Evolutionary conservation across 2,113 vertebrate species (phyloP).

Genomic region (Zosterops japonicus): DNA sequence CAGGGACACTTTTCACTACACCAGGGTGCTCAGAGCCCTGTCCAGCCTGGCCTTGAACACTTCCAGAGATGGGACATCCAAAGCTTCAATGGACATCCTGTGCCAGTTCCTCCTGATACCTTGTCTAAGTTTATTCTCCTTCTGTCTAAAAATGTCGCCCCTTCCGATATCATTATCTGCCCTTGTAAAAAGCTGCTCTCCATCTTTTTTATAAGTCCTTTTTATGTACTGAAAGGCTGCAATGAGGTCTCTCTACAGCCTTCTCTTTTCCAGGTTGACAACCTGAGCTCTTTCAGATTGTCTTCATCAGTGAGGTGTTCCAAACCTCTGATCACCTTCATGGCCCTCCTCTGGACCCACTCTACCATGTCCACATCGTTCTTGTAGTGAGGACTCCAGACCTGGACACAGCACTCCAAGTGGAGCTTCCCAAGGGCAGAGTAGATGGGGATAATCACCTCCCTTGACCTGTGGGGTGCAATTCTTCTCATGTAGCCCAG

Average conservation of each 20-base stretch:
- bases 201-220: neutral
- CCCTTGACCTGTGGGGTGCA: neutral
- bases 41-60: neutral
- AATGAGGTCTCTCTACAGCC: neutral
- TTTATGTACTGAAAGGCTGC: neutral
- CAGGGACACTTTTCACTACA: neutral
- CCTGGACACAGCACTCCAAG: neutral
- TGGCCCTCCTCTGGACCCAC: neutral
- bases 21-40: neutral
- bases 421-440: neutral
- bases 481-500: neutral
- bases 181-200: neutral
- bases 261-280: neutral
- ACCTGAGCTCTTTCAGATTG: neutral
- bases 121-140: neutral
- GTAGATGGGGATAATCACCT: neutral
- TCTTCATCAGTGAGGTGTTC: neutral
- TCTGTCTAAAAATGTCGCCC: neutral
- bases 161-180: neutral
- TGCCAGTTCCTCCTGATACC: neutral
- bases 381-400: neutral
- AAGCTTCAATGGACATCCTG: neutral
- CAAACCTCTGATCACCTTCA: neutral
- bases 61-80: neutral
- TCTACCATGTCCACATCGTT: neutral